Evolutionary conservation across 1,140 invertebrate genomes (phyloP), one percentile per base, ranked within the genome.

Genomic region (Drosophila biarmipes): DNA sequence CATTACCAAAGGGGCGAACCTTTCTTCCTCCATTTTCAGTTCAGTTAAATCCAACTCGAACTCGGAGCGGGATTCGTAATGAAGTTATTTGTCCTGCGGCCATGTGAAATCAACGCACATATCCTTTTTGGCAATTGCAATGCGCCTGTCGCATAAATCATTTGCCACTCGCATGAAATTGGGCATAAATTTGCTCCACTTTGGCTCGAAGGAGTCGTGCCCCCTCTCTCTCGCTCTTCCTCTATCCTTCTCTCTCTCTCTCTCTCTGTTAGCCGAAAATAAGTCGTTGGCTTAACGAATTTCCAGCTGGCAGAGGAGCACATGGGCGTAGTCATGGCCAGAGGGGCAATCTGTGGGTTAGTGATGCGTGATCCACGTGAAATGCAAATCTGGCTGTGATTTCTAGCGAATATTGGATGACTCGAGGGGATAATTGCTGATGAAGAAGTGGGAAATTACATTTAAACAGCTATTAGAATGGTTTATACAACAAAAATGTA

Each of bases 101-200:
- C 71, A 80, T 67, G 63, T 62, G 84, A 82, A 89, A 89, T 89
- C 84, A 89, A 89, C 84, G 75, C 82, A 87, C 69, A 86, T 87
- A 89, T 89, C 84, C 84, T 89, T 89, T 89, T 89, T 89, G 84
- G 84, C 84, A 89, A 89, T 89, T 89, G 84, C 84, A 87, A 82
- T 77, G 73, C 73, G 71, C 75, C 84, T 89, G 84, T 89, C 84
- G 84, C 84, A 89, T 89, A 89, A 89, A 89, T 89, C 84, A 89
- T 89, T 89, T 84, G 79, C 79, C 79, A 89, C 76, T 89, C 84
- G 84, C 84, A 89, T 89, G 84, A 89, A 89, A 89, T 89, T 89
- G 84, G 79, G 84, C 84, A 89, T 89, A 89, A 89, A 89, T 89
- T 89, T 89, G 84, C 84, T 89, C 84, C 84, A 89, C 84, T 89